Conservation (phyloP, 2,888 invertebrate genomes). For the Anthophora plumipes region DNA sequence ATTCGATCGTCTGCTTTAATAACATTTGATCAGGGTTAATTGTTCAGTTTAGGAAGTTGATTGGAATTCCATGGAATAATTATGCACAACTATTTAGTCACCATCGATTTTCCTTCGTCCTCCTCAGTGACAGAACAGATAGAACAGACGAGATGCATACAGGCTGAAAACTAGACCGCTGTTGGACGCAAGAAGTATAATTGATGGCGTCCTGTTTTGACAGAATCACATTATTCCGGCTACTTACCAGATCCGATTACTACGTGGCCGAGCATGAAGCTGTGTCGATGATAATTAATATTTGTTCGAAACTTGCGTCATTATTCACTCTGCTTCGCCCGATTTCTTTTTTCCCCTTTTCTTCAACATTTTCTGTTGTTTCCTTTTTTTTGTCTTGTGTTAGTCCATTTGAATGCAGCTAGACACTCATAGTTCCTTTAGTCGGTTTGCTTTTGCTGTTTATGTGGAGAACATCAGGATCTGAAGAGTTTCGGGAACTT, state of each 20-base stretch:
- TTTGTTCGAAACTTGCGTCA: constrained; percentile 46
- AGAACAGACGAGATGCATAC: constrained; percentile 33
- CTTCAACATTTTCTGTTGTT: neutral
- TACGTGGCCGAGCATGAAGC: constrained; percentile 19
- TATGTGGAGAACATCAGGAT: neutral
- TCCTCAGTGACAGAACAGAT: constrained; percentile 32
- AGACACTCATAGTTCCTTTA: neutral
- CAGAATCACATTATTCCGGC: constrained; percentile 52
- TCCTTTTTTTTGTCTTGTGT: neutral
- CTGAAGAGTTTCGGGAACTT: constrained; percentile 10
- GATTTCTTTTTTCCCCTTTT: neutral
- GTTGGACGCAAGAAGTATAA: constrained; percentile 60
- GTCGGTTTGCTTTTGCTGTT: neutral
- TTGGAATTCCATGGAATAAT: constrained; percentile 9
- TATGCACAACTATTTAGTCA: neutral
- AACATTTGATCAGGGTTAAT: constrained; percentile 30
- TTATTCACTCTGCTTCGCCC: constrained; percentile 37
- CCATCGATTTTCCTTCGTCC: constrained; percentile 34
- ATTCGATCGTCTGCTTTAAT: constrained; percentile 21
- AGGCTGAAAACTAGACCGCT: constrained; percentile 38
- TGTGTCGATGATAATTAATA: constrained; percentile 53
- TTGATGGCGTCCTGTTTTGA: constrained; percentile 66
- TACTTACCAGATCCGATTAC: constrained; percentile 14
- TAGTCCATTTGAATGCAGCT: neutral
- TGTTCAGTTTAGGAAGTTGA: constrained; percentile 28